Percentiles rank a stretch among this genome's conserved stretches.
Conservation (phyloP, 2,113 vertebrate species). For the Malurus alboscapulatus region DNA sequence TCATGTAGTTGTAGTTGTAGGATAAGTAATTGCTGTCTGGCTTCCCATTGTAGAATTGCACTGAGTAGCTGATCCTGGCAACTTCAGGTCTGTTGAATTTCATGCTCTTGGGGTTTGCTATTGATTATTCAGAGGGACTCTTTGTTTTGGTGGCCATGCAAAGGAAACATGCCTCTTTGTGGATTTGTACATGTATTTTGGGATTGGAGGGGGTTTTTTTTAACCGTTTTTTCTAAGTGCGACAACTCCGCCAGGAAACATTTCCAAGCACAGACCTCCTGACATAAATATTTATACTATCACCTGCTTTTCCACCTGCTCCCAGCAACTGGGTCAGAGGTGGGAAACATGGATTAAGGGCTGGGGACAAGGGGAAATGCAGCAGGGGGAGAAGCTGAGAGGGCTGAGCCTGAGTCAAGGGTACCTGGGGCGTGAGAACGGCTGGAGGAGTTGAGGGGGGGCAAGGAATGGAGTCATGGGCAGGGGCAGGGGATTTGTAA, state of each 20-base stretch:
- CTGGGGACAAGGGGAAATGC: neutral
- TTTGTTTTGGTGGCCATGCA: neutral
- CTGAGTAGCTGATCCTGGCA: neutral
- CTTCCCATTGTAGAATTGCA: neutral
- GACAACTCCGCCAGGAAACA: neutral
- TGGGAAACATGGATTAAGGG: neutral
- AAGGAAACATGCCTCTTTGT: neutral
- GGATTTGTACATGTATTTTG: neutral
- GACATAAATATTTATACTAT: neutral
- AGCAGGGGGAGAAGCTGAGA: neutral
- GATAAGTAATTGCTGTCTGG: neutral
- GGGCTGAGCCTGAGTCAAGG: neutral
- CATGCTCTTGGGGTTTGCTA: neutral
- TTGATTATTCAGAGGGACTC: neutral
- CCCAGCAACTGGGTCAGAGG: neutral
- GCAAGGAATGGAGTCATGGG: neutral
- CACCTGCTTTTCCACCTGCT: neutral
- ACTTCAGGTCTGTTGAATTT: neutral
- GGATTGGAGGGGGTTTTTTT: neutral
- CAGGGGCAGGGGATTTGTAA: neutral
- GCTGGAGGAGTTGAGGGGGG: neutral
- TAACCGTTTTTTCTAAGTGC: neutral
- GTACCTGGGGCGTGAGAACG: neutral
- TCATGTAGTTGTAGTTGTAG: neutral
- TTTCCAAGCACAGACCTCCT: neutral